Conservation (phyloP, 2,797 vertebrate genomes). For the Manis javanica region DNA sequence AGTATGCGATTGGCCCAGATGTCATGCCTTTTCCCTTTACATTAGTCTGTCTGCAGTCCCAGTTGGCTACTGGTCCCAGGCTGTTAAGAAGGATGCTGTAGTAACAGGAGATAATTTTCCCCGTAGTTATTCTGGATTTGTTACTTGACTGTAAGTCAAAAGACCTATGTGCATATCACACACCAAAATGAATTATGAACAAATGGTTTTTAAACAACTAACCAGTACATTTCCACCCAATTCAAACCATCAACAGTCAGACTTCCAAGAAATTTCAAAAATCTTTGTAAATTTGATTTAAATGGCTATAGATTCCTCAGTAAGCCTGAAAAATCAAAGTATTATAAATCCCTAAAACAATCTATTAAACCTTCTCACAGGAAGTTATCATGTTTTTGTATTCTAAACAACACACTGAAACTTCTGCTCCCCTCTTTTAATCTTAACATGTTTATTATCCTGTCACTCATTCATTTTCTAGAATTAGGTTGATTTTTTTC, state of each 20-base stretch:
- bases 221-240: neutral
- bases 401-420: neutral
- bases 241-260: neutral
- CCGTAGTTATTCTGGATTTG: no score
- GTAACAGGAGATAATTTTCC: neutral
- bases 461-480: neutral
- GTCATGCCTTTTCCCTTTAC: no score
- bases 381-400: neutral
- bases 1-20: fast-evolving
- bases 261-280: neutral
- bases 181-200: neutral
- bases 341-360: neutral
- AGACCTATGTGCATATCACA: no score
- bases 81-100: neutral
- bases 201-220: neutral
- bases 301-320: neutral
- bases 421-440: neutral
- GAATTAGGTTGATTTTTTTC: neutral
- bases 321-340: neutral
- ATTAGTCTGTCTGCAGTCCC: neutral
- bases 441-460: neutral
- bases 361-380: neutral
- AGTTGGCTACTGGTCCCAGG: neutral
- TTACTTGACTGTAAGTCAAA: neutral
- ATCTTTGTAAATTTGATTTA: neutral